Conservation (phyloP, 2,888 invertebrate genomes). For the Rhamnusium bicolor region DNA sequence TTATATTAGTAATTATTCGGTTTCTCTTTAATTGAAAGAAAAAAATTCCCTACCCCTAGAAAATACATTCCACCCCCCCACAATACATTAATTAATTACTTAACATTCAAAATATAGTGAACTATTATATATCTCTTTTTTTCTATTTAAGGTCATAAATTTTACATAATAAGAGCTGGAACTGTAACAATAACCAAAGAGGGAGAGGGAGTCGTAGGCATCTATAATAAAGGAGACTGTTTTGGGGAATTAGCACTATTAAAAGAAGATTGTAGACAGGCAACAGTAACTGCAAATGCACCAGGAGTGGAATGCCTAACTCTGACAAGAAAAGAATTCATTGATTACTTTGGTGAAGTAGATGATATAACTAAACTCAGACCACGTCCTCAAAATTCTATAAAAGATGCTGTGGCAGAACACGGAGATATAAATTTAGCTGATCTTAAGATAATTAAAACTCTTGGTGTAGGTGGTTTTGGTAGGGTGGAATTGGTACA, state of each 20-base stretch:
- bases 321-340: constrained; percentile 85
- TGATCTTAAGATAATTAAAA: constrained; percentile 87
- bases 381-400: constrained; percentile 47
- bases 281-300: constrained; percentile 90
- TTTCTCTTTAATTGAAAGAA: too few relatives aligned
- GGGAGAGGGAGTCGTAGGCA: constrained; percentile 76
- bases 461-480: constrained; percentile 90
- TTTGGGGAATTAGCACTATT: constrained; percentile 92
- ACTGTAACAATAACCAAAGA: constrained; percentile 83
- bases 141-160: constrained; percentile 78
- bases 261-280: constrained; percentile 88
- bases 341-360: constrained; percentile 87
- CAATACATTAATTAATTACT: too few relatives aligned
- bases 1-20: too few relatives aligned
- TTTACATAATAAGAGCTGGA: constrained; percentile 91
- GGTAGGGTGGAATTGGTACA: constrained; percentile 68
- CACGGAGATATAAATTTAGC: constrained; percentile 81
- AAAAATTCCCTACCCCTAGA: too few relatives aligned
- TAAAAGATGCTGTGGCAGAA: constrained; percentile 66
- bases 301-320: constrained; percentile 91
- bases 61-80: too few relatives aligned
- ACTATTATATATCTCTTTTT: not conserved
- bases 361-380: constrained; percentile 73
- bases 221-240: constrained; percentile 84
- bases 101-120: too few relatives aligned